Evolutionary conservation across 2,888 invertebrate species (phyloP).

Genomic region (Drosophila paramelanica): DNA sequence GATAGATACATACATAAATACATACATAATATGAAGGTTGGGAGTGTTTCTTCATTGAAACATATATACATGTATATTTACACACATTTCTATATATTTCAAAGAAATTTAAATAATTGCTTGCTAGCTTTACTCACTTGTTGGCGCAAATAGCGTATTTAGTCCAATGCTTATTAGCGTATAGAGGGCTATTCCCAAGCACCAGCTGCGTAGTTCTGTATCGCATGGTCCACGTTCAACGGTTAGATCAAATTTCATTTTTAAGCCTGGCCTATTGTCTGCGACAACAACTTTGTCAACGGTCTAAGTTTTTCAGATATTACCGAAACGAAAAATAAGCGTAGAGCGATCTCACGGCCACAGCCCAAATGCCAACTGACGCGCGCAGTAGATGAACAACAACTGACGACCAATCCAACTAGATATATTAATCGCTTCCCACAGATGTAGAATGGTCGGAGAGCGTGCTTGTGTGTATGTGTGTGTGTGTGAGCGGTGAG

Average conservation of each 20-base stretch:
- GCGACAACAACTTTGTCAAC: not conserved
- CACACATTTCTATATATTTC: not conserved
- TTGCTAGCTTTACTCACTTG: constrained; percentile 51
- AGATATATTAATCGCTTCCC: constrained; percentile 15
- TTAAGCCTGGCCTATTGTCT: constrained; percentile 16
- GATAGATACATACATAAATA: constrained; percentile 1
- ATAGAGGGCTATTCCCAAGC: constrained; percentile 69
- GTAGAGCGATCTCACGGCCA: not conserved
- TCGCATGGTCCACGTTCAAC: constrained; percentile 73
- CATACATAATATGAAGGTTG: not conserved
- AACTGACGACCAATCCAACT: constrained; percentile 23
- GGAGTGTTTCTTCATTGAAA: not conserved
- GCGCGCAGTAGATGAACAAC: constrained; percentile 31
- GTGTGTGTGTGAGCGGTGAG: constrained; percentile 4
- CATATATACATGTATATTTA: not conserved
- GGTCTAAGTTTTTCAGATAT: not conserved
- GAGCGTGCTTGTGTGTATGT: not conserved
- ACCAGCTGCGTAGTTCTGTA: constrained; percentile 66
- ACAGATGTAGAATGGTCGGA: not conserved
- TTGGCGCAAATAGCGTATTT: constrained; percentile 53
- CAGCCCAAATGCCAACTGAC: constrained; percentile 13
- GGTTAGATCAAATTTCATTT: constrained; percentile 68
- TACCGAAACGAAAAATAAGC: not conserved
- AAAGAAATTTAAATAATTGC: not conserved
- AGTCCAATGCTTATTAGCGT: constrained; percentile 47